Evolutionary conservation across 1,140 invertebrate genomes (phyloP).

Genomic region (Tetraneura akinire): DNA sequence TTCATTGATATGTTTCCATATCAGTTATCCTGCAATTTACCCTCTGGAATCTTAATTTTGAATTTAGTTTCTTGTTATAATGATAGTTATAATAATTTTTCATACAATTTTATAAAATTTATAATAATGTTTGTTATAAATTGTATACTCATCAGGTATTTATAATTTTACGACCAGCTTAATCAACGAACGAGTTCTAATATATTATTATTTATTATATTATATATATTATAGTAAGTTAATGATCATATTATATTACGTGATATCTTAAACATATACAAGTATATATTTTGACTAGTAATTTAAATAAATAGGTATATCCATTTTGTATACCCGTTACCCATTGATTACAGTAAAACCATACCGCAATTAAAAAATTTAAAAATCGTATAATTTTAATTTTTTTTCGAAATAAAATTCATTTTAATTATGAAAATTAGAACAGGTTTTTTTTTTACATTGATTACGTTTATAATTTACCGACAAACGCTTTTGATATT

Average conservation of each 20-base stretch:
- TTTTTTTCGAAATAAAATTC: not conserved
- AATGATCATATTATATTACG: constrained; percentile 5
- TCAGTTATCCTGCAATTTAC: too few relatives aligned
- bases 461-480: too few relatives aligned
- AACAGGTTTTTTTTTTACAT: constrained; percentile 15
- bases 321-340: not conserved
- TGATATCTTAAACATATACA: not conserved
- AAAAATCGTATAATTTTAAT: not conserved
- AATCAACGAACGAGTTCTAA: not conserved
- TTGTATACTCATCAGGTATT: too few relatives aligned
- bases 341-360: not conserved
- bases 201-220: not conserved
- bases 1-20: too few relatives aligned
- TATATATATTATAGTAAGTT: not conserved
- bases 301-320: constrained; percentile 21
- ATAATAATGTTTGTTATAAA: too few relatives aligned
- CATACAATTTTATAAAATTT: too few relatives aligned
- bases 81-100: too few relatives aligned
- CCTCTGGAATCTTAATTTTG: too few relatives aligned
- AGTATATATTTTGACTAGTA: not conserved
- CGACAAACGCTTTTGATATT: too few relatives aligned
- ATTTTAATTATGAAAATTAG: constrained; percentile 4
- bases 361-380: constrained; percentile 21
- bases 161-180: constrained; percentile 1
- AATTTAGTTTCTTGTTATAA: too few relatives aligned